Percentiles rank a stretch among this genome's conserved stretches.
Conservation (phyloP, 2,888 invertebrate genomes). For the Brachylomia viminalis region DNA sequence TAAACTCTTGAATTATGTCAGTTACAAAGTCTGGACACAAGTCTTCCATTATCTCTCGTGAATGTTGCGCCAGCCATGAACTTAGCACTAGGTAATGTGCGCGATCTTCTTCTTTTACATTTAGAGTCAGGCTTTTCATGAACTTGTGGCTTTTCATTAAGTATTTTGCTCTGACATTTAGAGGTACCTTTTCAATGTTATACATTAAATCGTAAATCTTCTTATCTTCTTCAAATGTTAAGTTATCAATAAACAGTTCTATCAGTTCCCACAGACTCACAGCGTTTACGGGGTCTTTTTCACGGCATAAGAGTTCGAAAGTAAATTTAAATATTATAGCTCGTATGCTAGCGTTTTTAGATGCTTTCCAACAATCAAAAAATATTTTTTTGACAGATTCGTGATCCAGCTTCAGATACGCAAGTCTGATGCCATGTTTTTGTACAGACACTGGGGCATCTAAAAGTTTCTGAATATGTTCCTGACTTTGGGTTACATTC, state of each 20-base stretch:
- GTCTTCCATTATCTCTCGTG: constrained; percentile 73
- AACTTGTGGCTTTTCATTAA: constrained; percentile 77
- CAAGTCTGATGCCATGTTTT: constrained; percentile 81
- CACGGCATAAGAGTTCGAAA: constrained; percentile 74
- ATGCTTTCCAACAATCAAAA: constrained; percentile 74
- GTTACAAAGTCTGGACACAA: constrained; percentile 74
- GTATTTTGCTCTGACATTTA: constrained; percentile 71
- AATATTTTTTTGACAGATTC: constrained; percentile 73
- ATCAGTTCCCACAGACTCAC: constrained; percentile 75
- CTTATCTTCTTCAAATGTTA: constrained; percentile 78
- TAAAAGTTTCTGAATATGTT: constrained; percentile 74
- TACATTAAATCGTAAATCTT: constrained; percentile 75
- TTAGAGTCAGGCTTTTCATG: constrained; percentile 69
- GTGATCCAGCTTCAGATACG: constrained; percentile 74
- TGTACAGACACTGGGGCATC: constrained; percentile 81
- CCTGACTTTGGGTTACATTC: constrained; percentile 65
- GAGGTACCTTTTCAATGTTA: constrained; percentile 71
- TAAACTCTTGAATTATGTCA: constrained; percentile 72
- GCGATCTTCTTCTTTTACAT: constrained; percentile 61
- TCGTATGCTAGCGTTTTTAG: constrained; percentile 80
- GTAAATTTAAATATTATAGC: constrained; percentile 78
- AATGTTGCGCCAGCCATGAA: constrained; percentile 65
- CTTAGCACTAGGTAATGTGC: constrained; percentile 60
- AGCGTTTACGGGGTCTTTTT: constrained; percentile 71
- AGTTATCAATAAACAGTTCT: constrained; percentile 77